Base-by-base conservation (phyloP, 2,888 invertebrate species). In the Tenthredo amoena region DNA sequence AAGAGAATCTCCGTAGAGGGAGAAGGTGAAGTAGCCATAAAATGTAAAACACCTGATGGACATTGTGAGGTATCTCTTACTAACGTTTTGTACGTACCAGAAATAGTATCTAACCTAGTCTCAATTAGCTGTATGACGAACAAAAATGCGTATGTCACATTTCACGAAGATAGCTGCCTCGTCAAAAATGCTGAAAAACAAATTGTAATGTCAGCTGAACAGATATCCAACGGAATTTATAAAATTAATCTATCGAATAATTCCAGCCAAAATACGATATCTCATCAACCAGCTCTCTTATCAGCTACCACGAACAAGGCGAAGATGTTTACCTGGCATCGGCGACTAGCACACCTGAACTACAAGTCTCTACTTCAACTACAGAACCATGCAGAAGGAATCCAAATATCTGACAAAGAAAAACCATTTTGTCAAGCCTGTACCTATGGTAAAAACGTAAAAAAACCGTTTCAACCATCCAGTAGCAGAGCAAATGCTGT, bases 371-470 rank as follows among this genome's bases (percentile, higher is more conserved):
- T 76, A 0, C 26, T 47, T 76, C 47, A 47, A 76, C 47, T 43
- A 6, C 4, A 0, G 6, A 47, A 47, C 47, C 47, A 43, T 47
- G 74, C 74, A 43, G 47, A 47, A 1, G 74, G 47, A 43, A 76
- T 76, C 47, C 47, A 76, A 21, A 47, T 76, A 47, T 47, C 47
- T 40, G 74, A 76, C 26, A 43, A 76, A n/a, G 47, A 76, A 43
- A 47, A 83, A n/a, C 74, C 74, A 47, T 58, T 58, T 10, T 62
- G 79, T 37, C 65, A 31, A 79, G 50, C 79, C 37, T 85, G 85
- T 18, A 26, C 26, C 79, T 40, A 79, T 6, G 85, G 85, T 26
- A 79, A 85, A 40, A 79, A 40, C 2, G 40, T 58, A 0, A 58
- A 47, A 9, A 85, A 85, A 3, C 79, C 85, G 65, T 85, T 79